phyloP scores from a whole-genome alignment of 1,140 invertebrate genomes.

The Bombus superbus region DNA sequence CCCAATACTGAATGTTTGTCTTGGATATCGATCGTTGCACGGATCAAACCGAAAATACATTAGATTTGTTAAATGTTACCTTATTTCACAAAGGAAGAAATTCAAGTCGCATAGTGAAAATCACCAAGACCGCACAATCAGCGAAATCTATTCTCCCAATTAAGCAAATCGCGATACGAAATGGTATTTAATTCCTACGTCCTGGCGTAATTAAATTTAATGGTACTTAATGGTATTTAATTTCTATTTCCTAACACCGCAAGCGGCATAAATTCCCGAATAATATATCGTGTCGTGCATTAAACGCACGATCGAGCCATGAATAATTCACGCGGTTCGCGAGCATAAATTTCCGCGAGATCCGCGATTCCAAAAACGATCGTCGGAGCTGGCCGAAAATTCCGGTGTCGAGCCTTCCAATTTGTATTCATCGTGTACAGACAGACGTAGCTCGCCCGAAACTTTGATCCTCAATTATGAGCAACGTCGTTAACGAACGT shows the following conservation, averaged over 20 bases:
- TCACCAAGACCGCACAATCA: no score
- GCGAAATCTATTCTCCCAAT: no score
- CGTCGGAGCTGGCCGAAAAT: neutral
- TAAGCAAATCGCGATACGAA: no score
- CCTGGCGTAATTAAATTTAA: no score
- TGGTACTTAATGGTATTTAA: no score
- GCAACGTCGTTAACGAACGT: constrained; percentile 24
- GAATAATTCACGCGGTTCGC: neutral
- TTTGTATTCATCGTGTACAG: constrained; percentile 1
- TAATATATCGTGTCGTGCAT: neutral
- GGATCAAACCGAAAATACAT: no score
- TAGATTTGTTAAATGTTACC: no score
- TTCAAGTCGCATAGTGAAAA: no score
- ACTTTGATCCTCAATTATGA: constrained; percentile 8
- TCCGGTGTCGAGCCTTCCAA: neutral
- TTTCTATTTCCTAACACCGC: neutral
- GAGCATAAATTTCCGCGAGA: neutral
- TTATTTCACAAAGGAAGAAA: no score
- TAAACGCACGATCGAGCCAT: neutral
- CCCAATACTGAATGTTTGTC: no score
- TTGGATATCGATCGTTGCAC: no score
- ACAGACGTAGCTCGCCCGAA: neutral
- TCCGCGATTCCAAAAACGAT: neutral
- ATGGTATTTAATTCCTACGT: no score
- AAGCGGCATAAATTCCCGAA: neutral